Evolutionary conservation across 2,888 invertebrate genomes (phyloP).

Genomic region (Megaustenia siamemsis): DNA sequence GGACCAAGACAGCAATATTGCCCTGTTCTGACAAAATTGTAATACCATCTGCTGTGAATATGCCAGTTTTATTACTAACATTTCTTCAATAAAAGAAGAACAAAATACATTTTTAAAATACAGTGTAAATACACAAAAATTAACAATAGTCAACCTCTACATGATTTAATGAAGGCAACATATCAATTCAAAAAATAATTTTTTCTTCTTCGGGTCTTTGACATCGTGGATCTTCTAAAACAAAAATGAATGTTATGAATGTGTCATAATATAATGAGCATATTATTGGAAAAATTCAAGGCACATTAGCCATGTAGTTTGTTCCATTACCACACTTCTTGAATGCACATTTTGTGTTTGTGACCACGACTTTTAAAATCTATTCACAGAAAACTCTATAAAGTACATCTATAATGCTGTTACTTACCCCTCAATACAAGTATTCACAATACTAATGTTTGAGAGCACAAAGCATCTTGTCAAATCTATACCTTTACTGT

Average conservation of each 20-base stretch:
- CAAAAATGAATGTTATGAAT: slow-evolving; percentile 2
- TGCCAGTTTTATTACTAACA: no score
- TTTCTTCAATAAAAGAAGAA: not conserved
- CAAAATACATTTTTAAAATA: not conserved
- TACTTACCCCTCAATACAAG: not conserved
- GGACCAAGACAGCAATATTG: no score
- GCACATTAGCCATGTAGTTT: slow-evolving; percentile 30
- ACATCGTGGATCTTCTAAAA: not conserved
- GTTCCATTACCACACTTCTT: not conserved
- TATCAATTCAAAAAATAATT: slow-evolving; percentile 5
- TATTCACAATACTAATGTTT: no score
- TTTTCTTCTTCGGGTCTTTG: not conserved
- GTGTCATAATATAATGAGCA: not conserved
- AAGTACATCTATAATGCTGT: not conserved
- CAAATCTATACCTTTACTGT: no score
- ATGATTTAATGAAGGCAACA: slow-evolving; percentile 19
- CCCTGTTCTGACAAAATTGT: no score
- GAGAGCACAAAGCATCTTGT: no score
- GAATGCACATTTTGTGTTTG: not conserved
- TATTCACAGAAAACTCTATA: not conserved
- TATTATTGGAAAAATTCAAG: slow-evolving; percentile 7
- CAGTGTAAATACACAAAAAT: not conserved
- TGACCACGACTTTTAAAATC: not conserved
- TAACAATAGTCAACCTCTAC: not conserved
- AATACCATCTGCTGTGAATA: no score